These are phyloP conservation scores for Tetragonula clypearis DNA, from an alignment of 1,140 invertebrate species.

Conservation along the genomic window DNA sequence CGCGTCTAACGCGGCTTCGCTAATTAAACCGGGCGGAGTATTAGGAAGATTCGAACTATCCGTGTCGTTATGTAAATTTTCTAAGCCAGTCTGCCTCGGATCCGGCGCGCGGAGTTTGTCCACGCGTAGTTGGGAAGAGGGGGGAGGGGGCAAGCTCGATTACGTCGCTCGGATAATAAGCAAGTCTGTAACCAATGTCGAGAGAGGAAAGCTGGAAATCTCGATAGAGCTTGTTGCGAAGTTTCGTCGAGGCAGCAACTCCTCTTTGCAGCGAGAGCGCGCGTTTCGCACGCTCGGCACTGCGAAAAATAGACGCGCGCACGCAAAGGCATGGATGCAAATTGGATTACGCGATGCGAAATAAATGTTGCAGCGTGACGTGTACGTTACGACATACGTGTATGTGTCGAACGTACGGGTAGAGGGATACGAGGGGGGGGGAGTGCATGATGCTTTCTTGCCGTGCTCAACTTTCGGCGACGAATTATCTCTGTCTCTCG, in stretches of 20 bases:
- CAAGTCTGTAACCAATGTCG: constrained; percentile 45
- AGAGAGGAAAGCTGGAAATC: constrained; percentile 35
- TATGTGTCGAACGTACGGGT: neutral
- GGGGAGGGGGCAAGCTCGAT: constrained; percentile 11
- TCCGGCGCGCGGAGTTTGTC: neutral
- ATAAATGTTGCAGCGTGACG: neutral
- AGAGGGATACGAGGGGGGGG: no score
- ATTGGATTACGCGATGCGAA: constrained; percentile 23
- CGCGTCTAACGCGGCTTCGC: neutral
- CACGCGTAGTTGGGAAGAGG: neutral
- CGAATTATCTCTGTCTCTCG: neutral
- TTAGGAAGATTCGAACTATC: neutral
- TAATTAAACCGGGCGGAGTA: constrained; percentile 18
- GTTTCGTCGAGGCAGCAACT: constrained; percentile 15
- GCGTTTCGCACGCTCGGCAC: neutral
- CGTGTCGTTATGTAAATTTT: constrained; percentile 35
- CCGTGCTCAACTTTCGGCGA: constrained; percentile 1
- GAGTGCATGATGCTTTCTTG: neutral
- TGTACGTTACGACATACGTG: neutral
- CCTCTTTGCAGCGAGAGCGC: neutral
- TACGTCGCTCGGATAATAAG: constrained; percentile 53
- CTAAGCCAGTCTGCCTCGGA: neutral
- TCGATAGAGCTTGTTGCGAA: constrained; percentile 46
- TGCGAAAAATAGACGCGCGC: constrained; percentile 28
- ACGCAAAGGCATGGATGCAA: constrained; percentile 22